Base-by-base conservation (phyloP, 1,140 invertebrate genomes). In the Acyrthosiphon pisum region DNA sequence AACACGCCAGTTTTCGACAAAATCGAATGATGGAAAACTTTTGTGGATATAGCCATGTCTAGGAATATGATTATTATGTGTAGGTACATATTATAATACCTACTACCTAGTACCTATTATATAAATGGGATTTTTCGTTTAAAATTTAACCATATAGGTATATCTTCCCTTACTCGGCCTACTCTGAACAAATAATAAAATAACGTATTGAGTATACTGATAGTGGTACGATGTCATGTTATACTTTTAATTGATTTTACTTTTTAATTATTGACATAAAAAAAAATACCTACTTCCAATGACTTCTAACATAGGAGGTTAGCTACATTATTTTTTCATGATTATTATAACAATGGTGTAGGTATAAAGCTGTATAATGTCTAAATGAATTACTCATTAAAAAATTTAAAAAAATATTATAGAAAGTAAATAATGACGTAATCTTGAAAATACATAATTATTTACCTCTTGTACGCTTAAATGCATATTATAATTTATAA, bases 391-490 rank as follows among this genome's bases (percentile, higher is more conserved):
- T 56, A 37, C 50, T 89, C 50, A 53, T 53, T 37, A 41, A 89
- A 35, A 89, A 56, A 37, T 37, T 35, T 56, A 56, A 26, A 53
- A 8, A 41, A 41, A 26, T 89, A 56, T 41, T 56, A 56, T 18
- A 37, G 26, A 23, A 89, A 89, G 56, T 41, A 89, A 89, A 89
- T 50, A 89, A 89, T 89, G 18, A 89, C 87, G 87, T 50, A 53
- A 26, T 89, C 53, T 35, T 35, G 18, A 50, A 88, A 50, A 50
- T 30, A 37, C 35, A 53, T 53, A 89, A 53, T 89, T 6, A 89
- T 53, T 53, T 41, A 56, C 48, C 48, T 56, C 1, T 56, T 89
- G 22, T 26, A 18, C 0, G 18, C 14, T 35, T 35, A 86, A 46
- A 1, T 46, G 41, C n/a, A 76, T 76, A 76, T n/a, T 68, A 18